Conservation (phyloP, 2,888 invertebrate genomes). For the Lasioglossum vierecki region DNA sequence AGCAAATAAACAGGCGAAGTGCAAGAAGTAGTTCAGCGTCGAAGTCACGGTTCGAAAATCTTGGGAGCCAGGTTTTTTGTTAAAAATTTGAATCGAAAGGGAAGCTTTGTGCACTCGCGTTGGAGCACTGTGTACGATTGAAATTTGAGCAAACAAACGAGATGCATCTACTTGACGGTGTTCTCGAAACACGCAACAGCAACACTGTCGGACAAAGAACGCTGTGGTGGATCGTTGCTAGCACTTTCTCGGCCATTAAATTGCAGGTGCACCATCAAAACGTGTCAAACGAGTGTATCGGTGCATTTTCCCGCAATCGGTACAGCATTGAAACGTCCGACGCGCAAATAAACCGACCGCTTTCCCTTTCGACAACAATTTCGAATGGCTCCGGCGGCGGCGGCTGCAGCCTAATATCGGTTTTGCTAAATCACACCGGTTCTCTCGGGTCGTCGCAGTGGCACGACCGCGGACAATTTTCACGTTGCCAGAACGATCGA, state of each 20-base stretch:
- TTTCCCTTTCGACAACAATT: slow-evolving; percentile 21
- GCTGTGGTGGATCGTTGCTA: background rate
- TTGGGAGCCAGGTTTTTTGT: background rate
- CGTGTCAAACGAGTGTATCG: slow-evolving; percentile 2
- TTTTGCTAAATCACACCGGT: slow-evolving; percentile 17
- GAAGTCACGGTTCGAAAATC: background rate
- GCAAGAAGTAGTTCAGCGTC: background rate
- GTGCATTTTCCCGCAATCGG: background rate
- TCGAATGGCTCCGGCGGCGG: background rate
- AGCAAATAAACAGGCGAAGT: background rate
- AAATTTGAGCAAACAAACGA: background rate
- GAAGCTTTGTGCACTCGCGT: background rate
- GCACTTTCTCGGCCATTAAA: background rate
- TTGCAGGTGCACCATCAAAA: background rate
- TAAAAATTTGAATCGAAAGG: background rate
- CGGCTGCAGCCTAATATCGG: slow-evolving; percentile 16
- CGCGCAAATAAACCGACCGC: slow-evolving; percentile 21
- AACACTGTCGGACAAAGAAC: background rate
- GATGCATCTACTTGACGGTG: background rate
- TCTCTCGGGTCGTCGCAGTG: background rate
- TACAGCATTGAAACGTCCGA: background rate
- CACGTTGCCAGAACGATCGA: slow-evolving; percentile 7
- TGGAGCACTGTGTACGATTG: background rate
- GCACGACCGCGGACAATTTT: slow-evolving; percentile 35
- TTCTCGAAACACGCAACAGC: background rate